These are phyloP conservation scores for Drosophila yakuba DNA, from an alignment of 1,140 invertebrate genomes.

Conservation along the genomic window DNA sequence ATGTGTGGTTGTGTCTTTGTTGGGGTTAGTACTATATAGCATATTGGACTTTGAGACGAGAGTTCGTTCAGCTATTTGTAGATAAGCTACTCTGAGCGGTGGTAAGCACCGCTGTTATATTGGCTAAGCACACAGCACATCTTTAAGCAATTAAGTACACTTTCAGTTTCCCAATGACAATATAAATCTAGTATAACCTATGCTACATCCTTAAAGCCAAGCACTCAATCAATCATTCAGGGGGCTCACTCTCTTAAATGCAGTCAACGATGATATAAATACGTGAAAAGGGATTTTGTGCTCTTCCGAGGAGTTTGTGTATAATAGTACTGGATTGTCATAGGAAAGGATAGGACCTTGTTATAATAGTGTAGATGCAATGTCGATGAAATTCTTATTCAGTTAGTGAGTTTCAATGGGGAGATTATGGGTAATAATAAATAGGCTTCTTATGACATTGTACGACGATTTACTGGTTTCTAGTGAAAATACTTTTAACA, in stretches of 20 bases:
- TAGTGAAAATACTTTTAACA: constrained; percentile 11
- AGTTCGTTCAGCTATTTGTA: constrained; percentile 19
- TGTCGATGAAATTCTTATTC: background rate
- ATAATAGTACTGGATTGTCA: constrained; percentile 23
- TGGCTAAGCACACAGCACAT: constrained; percentile 70
- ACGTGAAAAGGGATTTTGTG: constrained; percentile 24
- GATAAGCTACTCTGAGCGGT: constrained; percentile 22
- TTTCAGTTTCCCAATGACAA: constrained; percentile 56
- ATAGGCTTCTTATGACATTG: constrained; percentile 15
- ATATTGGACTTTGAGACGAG: constrained; percentile 24
- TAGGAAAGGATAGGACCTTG: background rate
- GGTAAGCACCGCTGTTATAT: constrained; percentile 6
- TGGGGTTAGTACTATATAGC: constrained; percentile 4
- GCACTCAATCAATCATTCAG: constrained; percentile 13
- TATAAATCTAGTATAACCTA: constrained; percentile 25
- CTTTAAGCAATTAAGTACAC: constrained; percentile 79
- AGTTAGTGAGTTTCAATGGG: background rate
- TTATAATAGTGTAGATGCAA: background rate
- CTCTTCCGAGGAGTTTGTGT: background rate
- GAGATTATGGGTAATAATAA: background rate
- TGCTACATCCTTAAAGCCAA: constrained; percentile 20
- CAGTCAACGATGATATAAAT: constrained; percentile 40
- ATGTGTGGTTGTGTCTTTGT: constrained; percentile 20
- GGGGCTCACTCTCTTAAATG: constrained; percentile 45
- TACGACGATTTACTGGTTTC: constrained; percentile 1